Evolutionary conservation across 1,140 invertebrate genomes (phyloP), one percentile per base, ranked within the genome.

Genomic region (Leptonema lineaticorne): DNA sequence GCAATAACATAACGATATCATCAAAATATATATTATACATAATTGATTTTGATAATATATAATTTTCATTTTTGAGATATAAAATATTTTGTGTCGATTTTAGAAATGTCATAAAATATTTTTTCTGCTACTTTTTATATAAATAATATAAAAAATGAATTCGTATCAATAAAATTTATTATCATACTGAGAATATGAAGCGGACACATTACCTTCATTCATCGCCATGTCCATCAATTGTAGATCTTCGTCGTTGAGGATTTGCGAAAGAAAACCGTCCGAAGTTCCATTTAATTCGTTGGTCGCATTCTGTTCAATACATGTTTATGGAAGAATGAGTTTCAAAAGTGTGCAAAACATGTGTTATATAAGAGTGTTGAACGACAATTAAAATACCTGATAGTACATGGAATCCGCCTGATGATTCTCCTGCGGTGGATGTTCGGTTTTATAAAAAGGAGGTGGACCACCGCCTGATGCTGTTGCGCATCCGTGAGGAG

Each of bases 211-310:
- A 93, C 92, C 90, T 78, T 94, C 92, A 75, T 88, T 91, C 83
- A 92, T 88, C 45, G 90, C 90, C 90, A 94, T 93, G 73, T 94
- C 92, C 92, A 95, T 93, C 24, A 94, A 81, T 73, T 93, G 92
- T 22, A 95, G 79, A 77, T 94, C 92, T 74, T 94, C 92, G 72
- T 94, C 92, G 74, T 92, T 93, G 30, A 94, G 83, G 72, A 94
- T 89, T 0, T 92, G 92, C 68, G 92, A 92, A 20, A 94, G 86
- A 75, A 94, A 92, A 28, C 91, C 92, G 74, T 94, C 92, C 11
- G 88, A 87, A 20, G 88, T 90, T 74, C 90, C 88, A 79, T 89
- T 87, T 76, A 90, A 82, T 77, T 91, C 84, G 72, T 85, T 78
- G 41, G 84, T 82, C 20, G 83, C 81, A 72, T 86, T 86, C 83